Evolutionary conservation across 2,797 vertebrate genomes (phyloP).

Genomic region (Fundulus diaphanus): DNA sequence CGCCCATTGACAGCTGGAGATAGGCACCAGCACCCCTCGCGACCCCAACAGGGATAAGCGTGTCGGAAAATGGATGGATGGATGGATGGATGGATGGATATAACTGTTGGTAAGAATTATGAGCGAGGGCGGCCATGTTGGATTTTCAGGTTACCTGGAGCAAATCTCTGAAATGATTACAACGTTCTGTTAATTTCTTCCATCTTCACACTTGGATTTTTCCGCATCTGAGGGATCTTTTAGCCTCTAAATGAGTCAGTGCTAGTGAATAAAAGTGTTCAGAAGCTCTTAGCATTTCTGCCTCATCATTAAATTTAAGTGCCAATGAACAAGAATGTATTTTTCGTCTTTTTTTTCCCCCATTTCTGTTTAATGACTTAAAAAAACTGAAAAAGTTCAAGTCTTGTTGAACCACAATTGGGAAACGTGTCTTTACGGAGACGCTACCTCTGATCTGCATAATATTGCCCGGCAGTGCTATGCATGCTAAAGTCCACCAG

Average conservation of each 20-base stretch:
- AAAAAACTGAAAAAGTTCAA: background rate
- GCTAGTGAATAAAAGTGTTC: background rate
- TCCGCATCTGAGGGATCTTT: background rate
- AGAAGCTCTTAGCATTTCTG: background rate
- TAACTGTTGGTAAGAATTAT: background rate
- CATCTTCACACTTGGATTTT: background rate
- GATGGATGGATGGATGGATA: no score
- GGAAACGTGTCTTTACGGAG: background rate
- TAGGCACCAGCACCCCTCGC: no score
- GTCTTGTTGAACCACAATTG: background rate
- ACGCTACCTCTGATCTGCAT: conserved; percentile 32
- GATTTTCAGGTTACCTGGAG: background rate
- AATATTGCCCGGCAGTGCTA: conserved; percentile 23
- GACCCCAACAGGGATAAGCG: no score
- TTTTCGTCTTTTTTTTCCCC: background rate
- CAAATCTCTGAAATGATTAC: background rate
- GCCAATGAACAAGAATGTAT: background rate
- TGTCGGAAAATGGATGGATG: no score
- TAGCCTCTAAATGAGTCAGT: background rate
- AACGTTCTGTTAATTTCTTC: background rate
- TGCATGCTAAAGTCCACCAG: conserved; percentile 53
- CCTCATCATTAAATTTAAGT: background rate
- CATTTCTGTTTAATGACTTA: background rate
- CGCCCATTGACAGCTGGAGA: no score
- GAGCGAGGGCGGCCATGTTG: background rate